Conservation (phyloP, 1,140 invertebrate species). For the Drosophila bocqueti region DNA sequence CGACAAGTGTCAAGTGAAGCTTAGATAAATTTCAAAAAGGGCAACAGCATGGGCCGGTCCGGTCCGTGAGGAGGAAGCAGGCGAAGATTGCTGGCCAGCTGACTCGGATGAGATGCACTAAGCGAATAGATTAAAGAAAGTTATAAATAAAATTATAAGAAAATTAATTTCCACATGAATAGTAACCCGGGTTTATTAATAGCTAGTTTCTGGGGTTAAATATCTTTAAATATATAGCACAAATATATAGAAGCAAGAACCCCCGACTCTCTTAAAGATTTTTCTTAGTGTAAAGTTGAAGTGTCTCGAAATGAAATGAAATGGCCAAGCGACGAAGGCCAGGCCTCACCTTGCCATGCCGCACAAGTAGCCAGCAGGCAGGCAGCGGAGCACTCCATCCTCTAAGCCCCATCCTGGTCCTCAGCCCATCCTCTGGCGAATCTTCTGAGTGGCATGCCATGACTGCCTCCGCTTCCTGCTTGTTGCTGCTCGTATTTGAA, state of each 20-base stretch:
- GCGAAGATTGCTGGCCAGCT: conserved; percentile 37
- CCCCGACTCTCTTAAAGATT: not conserved
- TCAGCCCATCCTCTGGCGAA: conserved; percentile 15
- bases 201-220: not conserved
- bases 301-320: conserved; percentile 41
- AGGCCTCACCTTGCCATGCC: conserved; percentile 70
- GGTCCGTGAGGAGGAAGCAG: conserved; percentile 25
- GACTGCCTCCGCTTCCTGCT: conserved; percentile 52
- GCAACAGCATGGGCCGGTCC: conserved; percentile 63
- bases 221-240: not conserved
- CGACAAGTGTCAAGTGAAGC: conserved; percentile 81
- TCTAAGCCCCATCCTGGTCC: conserved; percentile 18
- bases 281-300: conserved; percentile 5
- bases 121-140: not conserved
- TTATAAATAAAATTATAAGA: not conserved
- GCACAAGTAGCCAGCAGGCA: conserved; percentile 75
- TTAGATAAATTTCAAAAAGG: conserved; percentile 84
- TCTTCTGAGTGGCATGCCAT: conserved; percentile 59
- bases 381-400: conserved; percentile 20
- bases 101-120: conserved; percentile 9
- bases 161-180: not conserved
- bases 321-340: conserved; percentile 35
- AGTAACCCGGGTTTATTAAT: not conserved
- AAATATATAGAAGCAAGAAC: not conserved
- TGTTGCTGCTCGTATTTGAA: conserved; percentile 73